Evolutionary conservation across 2,113 vertebrate genomes (phyloP).

Genomic region (Cervus canadensis): DNA sequence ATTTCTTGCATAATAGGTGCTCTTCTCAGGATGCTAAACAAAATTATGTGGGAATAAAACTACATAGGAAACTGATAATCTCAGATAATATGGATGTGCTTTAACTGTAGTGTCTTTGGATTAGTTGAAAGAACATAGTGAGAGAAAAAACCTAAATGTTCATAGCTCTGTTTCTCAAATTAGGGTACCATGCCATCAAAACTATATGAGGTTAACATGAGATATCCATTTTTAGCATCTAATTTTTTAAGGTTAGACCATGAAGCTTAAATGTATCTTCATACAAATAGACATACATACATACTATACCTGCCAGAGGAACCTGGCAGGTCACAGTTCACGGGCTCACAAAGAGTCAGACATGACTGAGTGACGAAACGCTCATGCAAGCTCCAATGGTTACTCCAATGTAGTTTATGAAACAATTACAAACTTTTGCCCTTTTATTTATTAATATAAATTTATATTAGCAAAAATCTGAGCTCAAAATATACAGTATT

Average conservation of each 20-base stretch:
- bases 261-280: neutral
- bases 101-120: neutral
- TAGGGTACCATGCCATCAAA: neutral
- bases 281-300: neutral
- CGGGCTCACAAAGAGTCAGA: neutral
- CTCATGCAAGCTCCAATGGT: neutral
- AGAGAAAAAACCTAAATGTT: neutral
- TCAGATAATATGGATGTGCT: neutral
- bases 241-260: neutral
- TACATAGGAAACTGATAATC: neutral
- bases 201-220: neutral
- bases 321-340: neutral
- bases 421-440: neutral
- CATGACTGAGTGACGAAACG: neutral
- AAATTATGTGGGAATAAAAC: neutral
- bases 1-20: neutral
- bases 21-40: neutral
- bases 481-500: neutral
- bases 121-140: neutral
- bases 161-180: neutral
- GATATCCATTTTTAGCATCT: neutral
- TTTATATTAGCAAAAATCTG: neutral
- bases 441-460: neutral
- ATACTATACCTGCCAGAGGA: neutral
- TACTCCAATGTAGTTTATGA: neutral